Percentiles rank a stretch among this genome's conserved stretches.
Evolutionary conservation across 2,888 invertebrate genomes (phyloP).

Genomic region (Cryptocephalus primarius): DNA sequence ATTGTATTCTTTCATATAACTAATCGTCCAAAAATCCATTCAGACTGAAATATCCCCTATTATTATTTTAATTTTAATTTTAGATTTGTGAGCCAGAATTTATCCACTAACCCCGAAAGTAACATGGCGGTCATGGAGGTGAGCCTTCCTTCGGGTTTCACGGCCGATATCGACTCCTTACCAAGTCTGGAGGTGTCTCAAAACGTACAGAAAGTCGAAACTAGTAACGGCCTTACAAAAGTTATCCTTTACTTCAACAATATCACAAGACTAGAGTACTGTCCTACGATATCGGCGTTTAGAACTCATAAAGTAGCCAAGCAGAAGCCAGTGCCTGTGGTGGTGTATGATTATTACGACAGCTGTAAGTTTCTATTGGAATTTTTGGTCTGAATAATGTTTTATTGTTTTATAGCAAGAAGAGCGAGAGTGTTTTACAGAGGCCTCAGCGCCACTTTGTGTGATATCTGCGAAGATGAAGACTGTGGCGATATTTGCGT

Average conservation of each 20-base stretch:
- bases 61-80: conserved; percentile 8
- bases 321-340: conserved; percentile 76
- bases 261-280: conserved; percentile 52
- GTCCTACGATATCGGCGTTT: conserved; percentile 75
- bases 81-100: conserved; percentile 51
- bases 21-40: too few relatives aligned
- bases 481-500: conserved; percentile 45
- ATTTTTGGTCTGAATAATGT: background rate
- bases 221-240: conserved; percentile 52
- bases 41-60: background rate
- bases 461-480: conserved; percentile 72
- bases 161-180: conserved; percentile 65
- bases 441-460: conserved; percentile 56
- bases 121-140: conserved; percentile 90
- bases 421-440: conserved; percentile 76
- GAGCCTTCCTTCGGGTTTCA: conserved; percentile 82
- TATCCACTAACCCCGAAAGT: conserved; percentile 56
- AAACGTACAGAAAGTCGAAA: conserved; percentile 56
- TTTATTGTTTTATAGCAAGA: conserved; percentile 47
- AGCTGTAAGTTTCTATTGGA: conserved; percentile 54
- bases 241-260: conserved; percentile 65
- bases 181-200: conserved; percentile 48
- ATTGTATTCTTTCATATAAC: too few relatives aligned
- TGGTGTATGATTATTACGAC: conserved; percentile 85
- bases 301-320: conserved; percentile 75